Base-by-base conservation (phyloP, 2,888 invertebrate genomes). In the Eilema griseolum region DNA sequence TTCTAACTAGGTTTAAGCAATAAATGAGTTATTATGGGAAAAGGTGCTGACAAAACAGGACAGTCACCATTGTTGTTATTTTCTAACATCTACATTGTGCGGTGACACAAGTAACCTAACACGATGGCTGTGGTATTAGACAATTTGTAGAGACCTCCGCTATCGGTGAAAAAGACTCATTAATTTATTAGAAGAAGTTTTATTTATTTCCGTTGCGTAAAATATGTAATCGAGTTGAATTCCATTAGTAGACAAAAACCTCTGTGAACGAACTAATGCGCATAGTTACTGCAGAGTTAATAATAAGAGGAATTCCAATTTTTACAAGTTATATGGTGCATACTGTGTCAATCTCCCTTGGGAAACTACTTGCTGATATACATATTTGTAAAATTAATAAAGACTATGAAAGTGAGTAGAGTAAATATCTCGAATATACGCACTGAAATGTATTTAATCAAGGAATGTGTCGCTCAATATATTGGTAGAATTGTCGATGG, bases 401-500 rank as follows among this genome's bases (percentile, higher is more conserved):
- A 20, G 5, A 46, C 20, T 46, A 41, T 41, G 20, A 46, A 52
- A n/a, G n/a, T n/a, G n/a, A 20, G 52, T 20, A 52, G 52, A 52
- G 52, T n/a, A 10, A 10, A 52, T n/a, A 0, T n/a, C 52, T 52
- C 1, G 52, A 52, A 52, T 52, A 52, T 46, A 2, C n/a, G 52
- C 8, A 52, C 52, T 10, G 52, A 52, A 57, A 57, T 65, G 31
- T 52, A 26, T 66, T 59, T 66, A 60, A 66, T 41, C 24, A 46
- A 67, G 20, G 31, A 61, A 46, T 61, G 61, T 61, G 31, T 28
- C 16, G 31, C 16, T n/a, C 24, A 46, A 2, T 65, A 23, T 41
- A n/a, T 63, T 59, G 46, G 52, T 60, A 31, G 28, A 41, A 60
- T 59, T 24, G 41, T 28, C 57, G 28, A 63, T 63, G 63, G 63